phyloP scores from a whole-genome alignment of 2,113 vertebrate species.

The Cyprinus carpio region DNA sequence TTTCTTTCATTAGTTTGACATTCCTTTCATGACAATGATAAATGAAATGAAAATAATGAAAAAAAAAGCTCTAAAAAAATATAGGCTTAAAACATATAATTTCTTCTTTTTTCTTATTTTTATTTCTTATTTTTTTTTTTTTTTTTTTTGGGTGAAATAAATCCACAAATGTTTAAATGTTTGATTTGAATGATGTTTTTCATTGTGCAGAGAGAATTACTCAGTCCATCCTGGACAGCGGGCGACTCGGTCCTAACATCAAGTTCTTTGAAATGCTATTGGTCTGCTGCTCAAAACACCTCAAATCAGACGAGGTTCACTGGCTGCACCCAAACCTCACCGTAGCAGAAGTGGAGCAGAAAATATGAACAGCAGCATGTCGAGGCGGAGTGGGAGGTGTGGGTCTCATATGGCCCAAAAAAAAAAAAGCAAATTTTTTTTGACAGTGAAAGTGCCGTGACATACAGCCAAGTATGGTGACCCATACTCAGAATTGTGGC shows the following conservation, averaged over 20 bases:
- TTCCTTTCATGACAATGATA: neutral
- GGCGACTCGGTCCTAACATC: slow-evolving; percentile 87
- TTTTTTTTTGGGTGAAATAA: no score
- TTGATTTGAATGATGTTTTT: neutral
- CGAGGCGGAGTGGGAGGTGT: slow-evolving; percentile 95
- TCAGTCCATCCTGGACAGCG: slow-evolving; percentile 82
- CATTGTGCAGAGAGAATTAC: slow-evolving; percentile 79
- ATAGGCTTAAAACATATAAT: no score
- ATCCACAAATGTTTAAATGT: no score
- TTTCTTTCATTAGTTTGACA: neutral
- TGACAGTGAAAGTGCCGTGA: no score
- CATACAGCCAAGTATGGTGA: no score
- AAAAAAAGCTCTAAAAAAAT: no score
- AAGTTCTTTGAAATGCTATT: slow-evolving; percentile 80
- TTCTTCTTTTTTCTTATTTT: no score
- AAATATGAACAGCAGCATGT: slow-evolving; percentile 88
- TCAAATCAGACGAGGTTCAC: slow-evolving; percentile 88
- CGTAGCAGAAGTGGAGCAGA: slow-evolving; percentile 83
- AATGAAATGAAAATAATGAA: no score
- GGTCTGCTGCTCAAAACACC: slow-evolving; percentile 91
- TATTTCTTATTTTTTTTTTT: no score
- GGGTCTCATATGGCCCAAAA: no score
- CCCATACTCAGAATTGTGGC: no score
- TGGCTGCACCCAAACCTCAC: slow-evolving; percentile 90
- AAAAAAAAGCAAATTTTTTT: neutral